phyloP scores from a whole-genome alignment of 2,113 vertebrate species.

The Phyllostomus discolor region DNA sequence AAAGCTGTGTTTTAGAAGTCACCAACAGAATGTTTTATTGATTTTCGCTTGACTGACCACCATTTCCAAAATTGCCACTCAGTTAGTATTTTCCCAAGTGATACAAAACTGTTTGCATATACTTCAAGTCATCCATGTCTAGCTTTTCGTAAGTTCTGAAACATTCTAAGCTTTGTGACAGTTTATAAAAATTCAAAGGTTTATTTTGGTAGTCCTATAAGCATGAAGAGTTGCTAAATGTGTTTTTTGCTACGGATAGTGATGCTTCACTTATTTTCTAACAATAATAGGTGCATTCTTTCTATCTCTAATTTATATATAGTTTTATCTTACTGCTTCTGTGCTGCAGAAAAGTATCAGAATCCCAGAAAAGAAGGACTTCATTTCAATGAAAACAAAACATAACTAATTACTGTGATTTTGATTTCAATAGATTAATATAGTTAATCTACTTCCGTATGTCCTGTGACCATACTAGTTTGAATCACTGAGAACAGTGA shows the following conservation, averaged over 20 bases:
- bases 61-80: constrained; percentile 40
- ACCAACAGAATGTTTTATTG: neutral
- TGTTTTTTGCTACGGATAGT: constrained; percentile 35
- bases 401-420: neutral
- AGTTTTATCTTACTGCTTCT: neutral
- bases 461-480: neutral
- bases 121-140: constrained; percentile 8
- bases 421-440: constrained; percentile 37
- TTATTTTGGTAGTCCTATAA: constrained; percentile 37
- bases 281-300: neutral
- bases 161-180: neutral
- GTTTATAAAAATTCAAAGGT: constrained; percentile 52
- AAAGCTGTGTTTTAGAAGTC: neutral
- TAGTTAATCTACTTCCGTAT: neutral
- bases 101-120: neutral
- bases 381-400: constrained; percentile 11
- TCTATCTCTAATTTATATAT: constrained; percentile 30
- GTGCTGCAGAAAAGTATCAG: neutral
- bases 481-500: constrained; percentile 54
- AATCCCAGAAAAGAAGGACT: neutral
- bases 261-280: constrained; percentile 40
- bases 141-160: neutral
- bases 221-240: constrained; percentile 41
- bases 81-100: constrained; percentile 45
- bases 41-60: constrained; percentile 41